A percentile compares a stretch with the other conserved stretches of the same genome.
Evolutionary conservation across 92 coral and sea anemone genomes (phyloP).

Genomic region (Bergia sp.): DNA sequence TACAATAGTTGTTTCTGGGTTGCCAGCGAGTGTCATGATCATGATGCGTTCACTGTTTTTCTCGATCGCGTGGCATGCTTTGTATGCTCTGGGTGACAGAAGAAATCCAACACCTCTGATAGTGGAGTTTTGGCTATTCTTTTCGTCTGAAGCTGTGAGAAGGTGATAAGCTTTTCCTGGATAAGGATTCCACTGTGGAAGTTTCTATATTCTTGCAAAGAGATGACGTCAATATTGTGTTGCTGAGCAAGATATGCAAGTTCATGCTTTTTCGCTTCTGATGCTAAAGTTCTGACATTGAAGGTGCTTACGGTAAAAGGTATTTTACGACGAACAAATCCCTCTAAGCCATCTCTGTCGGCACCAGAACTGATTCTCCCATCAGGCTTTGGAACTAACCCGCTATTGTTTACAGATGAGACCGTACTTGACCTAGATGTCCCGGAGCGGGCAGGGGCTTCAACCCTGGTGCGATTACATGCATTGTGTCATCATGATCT

Average conservation of each 20-base stretch:
- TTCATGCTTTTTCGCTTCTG: conserved; percentile 7
- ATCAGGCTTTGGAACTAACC: conserved; percentile 14
- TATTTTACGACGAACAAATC: conserved; percentile 15
- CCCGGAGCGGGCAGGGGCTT: conserved; percentile 16
- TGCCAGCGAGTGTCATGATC: conserved; percentile 46
- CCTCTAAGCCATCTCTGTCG: conserved; percentile 6
- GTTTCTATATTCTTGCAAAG: conserved; percentile 14
- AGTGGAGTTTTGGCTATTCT: conserved; percentile 27
- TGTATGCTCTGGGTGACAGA: conserved; percentile 33
- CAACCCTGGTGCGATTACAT: conserved; percentile 23
- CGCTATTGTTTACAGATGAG: conserved; percentile 15
- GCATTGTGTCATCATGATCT: conserved; percentile 18
- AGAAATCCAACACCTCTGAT: conserved; percentile 44
- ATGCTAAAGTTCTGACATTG: conserved; percentile 10
- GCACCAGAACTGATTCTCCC: conserved; percentile 33
- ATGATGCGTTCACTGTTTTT: conserved; percentile 40
- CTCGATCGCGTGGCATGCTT: conserved; percentile 35
- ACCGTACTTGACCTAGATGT: conserved; percentile 16
- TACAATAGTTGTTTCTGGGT: conserved; percentile 53
- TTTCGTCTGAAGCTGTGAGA: conserved; percentile 17
- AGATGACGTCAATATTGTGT: conserved; percentile 24
- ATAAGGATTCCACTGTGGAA: conserved; percentile 3
- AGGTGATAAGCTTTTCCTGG: conserved; percentile 15
- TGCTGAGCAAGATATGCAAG: conserved; percentile 11
- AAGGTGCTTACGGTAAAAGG: conserved; percentile 24